Conservation (phyloP, 2,797 vertebrate species). For the Microctenopoma steveboyesi region DNA sequence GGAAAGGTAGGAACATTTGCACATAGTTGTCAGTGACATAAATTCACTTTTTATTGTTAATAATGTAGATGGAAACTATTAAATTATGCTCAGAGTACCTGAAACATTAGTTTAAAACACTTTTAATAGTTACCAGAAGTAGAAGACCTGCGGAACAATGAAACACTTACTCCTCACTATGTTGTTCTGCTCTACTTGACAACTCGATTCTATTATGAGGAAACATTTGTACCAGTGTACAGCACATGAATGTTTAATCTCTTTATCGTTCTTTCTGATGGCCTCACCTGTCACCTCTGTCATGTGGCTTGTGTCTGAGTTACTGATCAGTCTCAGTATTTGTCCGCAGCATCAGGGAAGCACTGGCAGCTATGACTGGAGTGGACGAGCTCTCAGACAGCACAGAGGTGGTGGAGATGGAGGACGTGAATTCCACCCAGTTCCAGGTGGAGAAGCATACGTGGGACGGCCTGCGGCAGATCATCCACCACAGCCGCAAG, state of each 20-base stretch:
- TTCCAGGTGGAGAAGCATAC: conserved; percentile 95
- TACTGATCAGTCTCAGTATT: conserved; percentile 12
- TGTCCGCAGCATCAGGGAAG: conserved; percentile 45
- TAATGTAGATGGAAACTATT: neutral
- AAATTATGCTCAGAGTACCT: too few relatives aligned
- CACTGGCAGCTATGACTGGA: conserved; percentile 84
- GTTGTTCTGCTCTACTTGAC: neutral
- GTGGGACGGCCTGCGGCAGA: conserved; percentile 92
- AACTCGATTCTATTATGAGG: neutral
- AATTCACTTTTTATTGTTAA: neutral
- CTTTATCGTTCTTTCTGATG: neutral
- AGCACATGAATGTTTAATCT: neutral
- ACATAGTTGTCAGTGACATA: neutral
- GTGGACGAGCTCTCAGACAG: conserved; percentile 86
- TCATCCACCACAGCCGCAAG: conserved; percentile 94
- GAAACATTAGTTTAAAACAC: too few relatives aligned
- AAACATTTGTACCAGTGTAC: too few relatives aligned
- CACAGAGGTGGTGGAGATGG: conserved; percentile 89
- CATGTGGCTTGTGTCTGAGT: neutral
- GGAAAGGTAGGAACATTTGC: conserved; percentile 83
- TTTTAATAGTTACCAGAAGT: too few relatives aligned
- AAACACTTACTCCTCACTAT: neutral
- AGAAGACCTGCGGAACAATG: neutral
- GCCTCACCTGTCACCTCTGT: neutral
- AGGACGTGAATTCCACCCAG: conserved; percentile 82